Base-by-base conservation (phyloP, 1,140 invertebrate species). In the Trichonephila clavata region DNA sequence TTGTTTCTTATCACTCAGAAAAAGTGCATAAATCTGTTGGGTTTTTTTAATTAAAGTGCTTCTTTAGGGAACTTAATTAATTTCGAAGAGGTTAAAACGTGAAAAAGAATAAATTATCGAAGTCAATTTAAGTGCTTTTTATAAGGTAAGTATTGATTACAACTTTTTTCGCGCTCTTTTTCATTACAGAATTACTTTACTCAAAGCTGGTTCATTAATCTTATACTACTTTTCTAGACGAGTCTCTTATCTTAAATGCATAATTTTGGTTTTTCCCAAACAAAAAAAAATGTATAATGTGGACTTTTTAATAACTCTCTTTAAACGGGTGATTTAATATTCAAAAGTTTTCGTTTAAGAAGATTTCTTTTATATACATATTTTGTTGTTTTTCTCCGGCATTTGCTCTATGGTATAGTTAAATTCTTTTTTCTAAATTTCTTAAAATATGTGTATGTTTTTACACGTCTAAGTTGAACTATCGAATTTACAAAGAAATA, bases 61-160 rank as follows among this genome's bases (percentile, higher is more conserved):
- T 77, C 71, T 32, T 39, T 32, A 32, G 24, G 71, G 27, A 77
- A 32, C 71, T 77, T 77, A 77, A 77, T 77, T 77, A 77, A 77
- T 77, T 77, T 39, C 16, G 8, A 10, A 68, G 65, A n/a, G 24
- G 65, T 68, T 68, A 77, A 39, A 77, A 77, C 18, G 27, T 5
- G 5, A 39, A 39, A 39, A 77, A 18, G 61, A 14, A 77, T 32
- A 77, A 77, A 77, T 77, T 39, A 77, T 32, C 39, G 24, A 77
- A 14, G 50, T 50, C 50, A 50, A 13, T 50, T 50, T 50, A 50
- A 50, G 50, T 50, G 50, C 50, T 50, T 50, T 50, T 50, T 50
- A 50, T 50, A 50, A 7, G 50, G 10, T 50, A 50, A 50, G 50
- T 50, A 50, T 50, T 50, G 50, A 50, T 50, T 50, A 50, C 50